phyloP scores from a whole-genome alignment of 1,140 invertebrate genomes.

The Chironomus striatipennis region DNA sequence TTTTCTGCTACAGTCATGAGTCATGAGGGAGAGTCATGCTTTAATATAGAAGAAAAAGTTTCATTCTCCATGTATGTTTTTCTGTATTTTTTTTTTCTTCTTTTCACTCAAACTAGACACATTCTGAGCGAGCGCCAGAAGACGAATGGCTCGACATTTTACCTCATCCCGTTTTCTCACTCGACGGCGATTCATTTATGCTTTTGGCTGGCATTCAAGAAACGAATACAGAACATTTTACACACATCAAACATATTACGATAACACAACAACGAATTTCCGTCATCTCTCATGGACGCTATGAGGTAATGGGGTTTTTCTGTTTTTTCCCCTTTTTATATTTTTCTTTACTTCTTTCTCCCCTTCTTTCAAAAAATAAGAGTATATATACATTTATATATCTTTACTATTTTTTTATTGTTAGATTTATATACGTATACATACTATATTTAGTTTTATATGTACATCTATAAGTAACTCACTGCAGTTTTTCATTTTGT shows the following conservation, averaged over 20 bases:
- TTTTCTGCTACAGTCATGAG: too few relatives aligned
- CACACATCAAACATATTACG: slow-evolving; percentile 81
- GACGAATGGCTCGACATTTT: slow-evolving; percentile 78
- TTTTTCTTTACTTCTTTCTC: neutral
- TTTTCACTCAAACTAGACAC: slow-evolving; percentile 45
- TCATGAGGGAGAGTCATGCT: too few relatives aligned
- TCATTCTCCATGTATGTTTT: too few relatives aligned
- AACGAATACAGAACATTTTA: slow-evolving; percentile 69
- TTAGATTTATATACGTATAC: too few relatives aligned
- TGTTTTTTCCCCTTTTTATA: neutral
- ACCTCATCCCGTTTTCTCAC: slow-evolving; percentile 72
- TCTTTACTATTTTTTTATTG: too few relatives aligned
- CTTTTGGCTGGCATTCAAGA: slow-evolving; percentile 73
- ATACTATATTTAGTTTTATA: neutral
- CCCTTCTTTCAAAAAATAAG: neutral
- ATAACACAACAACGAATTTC: slow-evolving; percentile 72
- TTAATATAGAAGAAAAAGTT: neutral
- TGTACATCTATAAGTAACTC: neutral
- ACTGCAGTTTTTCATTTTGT: neutral
- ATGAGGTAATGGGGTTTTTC: slow-evolving; percentile 56
- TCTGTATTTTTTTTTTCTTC: neutral
- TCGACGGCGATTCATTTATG: slow-evolving; percentile 75
- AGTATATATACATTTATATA: neutral
- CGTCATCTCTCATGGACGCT: slow-evolving; percentile 76
- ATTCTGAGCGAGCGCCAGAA: slow-evolving; percentile 68